phyloP scores from a whole-genome alignment of 2,888 invertebrate species.

The Crematogaster levior region DNA sequence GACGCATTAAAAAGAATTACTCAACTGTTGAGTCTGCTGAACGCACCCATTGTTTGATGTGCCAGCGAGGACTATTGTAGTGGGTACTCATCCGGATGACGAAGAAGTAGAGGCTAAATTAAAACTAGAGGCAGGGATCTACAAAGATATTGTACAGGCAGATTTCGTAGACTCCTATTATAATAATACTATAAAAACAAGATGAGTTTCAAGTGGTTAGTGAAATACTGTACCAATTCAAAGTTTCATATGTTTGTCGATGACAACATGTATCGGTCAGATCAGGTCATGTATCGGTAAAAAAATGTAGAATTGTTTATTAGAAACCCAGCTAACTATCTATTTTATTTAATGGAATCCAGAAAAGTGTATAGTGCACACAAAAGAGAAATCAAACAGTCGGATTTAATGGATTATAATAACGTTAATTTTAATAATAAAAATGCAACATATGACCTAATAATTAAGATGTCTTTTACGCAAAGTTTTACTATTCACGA shows the following conservation, averaged over 20 bases:
- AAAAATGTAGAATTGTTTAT: constrained; percentile 92
- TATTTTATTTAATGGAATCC: too few species aligned
- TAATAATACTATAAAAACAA: constrained; percentile 97
- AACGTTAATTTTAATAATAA: not conserved
- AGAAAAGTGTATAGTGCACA: too few species aligned
- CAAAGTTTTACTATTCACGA: not conserved
- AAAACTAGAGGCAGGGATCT: constrained; percentile 89
- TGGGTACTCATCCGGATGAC: constrained; percentile 88
- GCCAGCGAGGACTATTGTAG: too few species aligned
- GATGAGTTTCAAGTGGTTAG: constrained; percentile 94
- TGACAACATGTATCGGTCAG: constrained; percentile 98
- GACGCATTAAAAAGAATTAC: too few species aligned
- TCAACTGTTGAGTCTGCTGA: too few species aligned
- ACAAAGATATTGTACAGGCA: constrained; percentile 93
- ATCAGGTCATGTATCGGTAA: constrained; percentile 93
- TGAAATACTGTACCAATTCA: constrained; percentile 90
- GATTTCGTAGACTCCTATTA: constrained; percentile 94
- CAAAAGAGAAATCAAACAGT: too few species aligned
- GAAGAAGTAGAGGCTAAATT: constrained; percentile 87
- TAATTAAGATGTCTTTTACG: not conserved
- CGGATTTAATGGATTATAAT: too few species aligned
- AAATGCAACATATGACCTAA: not conserved
- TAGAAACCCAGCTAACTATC: constrained; percentile 90
- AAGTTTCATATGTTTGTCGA: constrained; percentile 95
- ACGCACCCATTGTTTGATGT: too few species aligned